phyloP scores from a whole-genome alignment of 2,797 vertebrate genomes.

The Neomorphus geoffroyi region DNA sequence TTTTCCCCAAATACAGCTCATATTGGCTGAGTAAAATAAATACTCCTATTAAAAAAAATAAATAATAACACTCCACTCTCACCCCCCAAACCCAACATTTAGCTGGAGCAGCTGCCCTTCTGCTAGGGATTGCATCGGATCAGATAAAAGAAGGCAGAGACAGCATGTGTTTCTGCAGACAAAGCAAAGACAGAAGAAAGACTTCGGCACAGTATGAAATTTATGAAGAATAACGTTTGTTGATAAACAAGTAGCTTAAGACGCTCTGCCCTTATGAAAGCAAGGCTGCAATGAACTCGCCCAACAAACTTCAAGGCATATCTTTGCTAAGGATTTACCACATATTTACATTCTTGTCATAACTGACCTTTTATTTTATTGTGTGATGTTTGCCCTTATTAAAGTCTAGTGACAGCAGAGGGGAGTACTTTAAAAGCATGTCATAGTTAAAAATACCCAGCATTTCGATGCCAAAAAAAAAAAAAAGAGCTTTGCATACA shows the following conservation, averaged over 20 bases:
- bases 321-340: constrained; percentile 45
- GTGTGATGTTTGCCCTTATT: constrained; percentile 71
- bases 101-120: neutral
- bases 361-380: constrained; percentile 75
- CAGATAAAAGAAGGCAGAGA: neutral
- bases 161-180: neutral
- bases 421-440: constrained; percentile 58
- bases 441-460: constrained; percentile 54
- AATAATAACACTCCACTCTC: neutral
- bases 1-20: neutral
- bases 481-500: constrained; percentile 47
- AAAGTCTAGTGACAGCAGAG: constrained; percentile 51
- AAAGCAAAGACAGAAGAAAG: neutral
- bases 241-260: constrained; percentile 30
- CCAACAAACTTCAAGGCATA: neutral
- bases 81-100: accelerated
- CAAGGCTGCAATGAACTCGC: neutral
- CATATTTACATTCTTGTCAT: constrained; percentile 65
- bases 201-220: neutral
- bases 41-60: neutral
- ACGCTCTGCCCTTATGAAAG: neutral
- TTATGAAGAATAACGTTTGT: neutral
- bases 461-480: constrained; percentile 36
- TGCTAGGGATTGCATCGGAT: neutral
- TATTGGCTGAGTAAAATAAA: neutral